These are phyloP conservation scores for Chironomus tentans DNA, from an alignment of 2,888 invertebrate species.

Conservation along the genomic window DNA sequence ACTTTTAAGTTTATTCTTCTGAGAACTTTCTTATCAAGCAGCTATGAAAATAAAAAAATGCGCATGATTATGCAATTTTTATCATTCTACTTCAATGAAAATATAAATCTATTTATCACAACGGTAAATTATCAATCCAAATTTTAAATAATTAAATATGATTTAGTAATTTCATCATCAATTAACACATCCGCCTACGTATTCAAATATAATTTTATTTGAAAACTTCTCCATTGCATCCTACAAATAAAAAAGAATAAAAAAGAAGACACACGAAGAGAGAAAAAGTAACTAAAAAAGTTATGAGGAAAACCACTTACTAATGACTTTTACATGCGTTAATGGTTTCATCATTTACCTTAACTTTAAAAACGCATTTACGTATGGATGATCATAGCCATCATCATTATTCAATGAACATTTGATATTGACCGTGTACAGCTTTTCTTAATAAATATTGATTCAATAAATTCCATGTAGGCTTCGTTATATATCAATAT, in stretches of 20 bases:
- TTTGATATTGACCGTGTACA: neutral
- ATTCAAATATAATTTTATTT: neutral
- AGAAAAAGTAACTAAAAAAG: neutral
- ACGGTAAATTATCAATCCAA: too few species aligned
- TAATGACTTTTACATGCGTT: neutral
- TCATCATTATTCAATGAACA: neutral
- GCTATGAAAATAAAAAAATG: too few species aligned
- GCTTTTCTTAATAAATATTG: conserved; percentile 20
- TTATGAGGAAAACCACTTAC: neutral
- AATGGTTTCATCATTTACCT: neutral
- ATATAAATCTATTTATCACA: too few species aligned
- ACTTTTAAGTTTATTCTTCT: too few species aligned
- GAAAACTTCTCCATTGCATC: too few species aligned
- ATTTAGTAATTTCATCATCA: neutral
- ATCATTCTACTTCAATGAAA: too few species aligned
- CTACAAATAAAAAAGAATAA: too few species aligned
- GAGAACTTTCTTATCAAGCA: too few species aligned
- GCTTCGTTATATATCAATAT: conserved; percentile 8
- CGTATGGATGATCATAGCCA: neutral
- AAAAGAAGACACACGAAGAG: too few species aligned
- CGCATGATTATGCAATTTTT: too few species aligned
- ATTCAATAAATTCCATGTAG: conserved; percentile 23
- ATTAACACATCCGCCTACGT: neutral
- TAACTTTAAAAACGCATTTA: neutral
- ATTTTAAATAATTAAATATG: neutral